Percentiles rank a stretch among this genome's conserved stretches.
phyloP scores from a whole-genome alignment of 2,888 invertebrate genomes.

The Epiperipatus broadwayi region DNA sequence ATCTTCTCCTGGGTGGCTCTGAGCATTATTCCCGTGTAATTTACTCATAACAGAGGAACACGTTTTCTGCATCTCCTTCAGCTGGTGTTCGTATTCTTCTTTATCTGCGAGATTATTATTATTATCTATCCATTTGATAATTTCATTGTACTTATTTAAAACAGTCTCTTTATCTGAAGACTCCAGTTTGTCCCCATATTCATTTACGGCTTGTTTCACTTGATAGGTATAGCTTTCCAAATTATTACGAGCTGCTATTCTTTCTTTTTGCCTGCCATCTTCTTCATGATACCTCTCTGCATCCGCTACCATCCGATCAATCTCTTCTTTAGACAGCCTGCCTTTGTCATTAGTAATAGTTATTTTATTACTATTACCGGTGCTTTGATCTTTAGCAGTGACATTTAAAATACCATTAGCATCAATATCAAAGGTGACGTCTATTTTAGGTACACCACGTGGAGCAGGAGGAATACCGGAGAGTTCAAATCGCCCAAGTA shows the following conservation, averaged over 20 bases:
- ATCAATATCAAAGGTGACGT: constrained; percentile 64
- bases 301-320: constrained; percentile 60
- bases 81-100: constrained; percentile 52
- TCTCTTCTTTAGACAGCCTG: constrained; percentile 61
- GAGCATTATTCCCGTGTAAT: constrained; percentile 20
- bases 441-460: constrained; percentile 62
- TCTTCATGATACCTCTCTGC: constrained; percentile 56
- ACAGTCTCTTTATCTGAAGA: constrained; percentile 49
- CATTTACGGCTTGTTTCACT: constrained; percentile 48
- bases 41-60: constrained; percentile 56
- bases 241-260: constrained; percentile 48
- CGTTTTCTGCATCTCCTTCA: constrained; percentile 51
- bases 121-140: constrained; percentile 57
- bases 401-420: constrained; percentile 55
- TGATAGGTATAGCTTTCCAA: constrained; percentile 49
- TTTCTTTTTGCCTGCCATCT: constrained; percentile 46
- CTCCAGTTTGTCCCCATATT: constrained; percentile 42
- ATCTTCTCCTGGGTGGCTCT: constrained; percentile 22
- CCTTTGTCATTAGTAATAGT: constrained; percentile 74
- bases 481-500: constrained; percentile 73
- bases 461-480: constrained; percentile 84
- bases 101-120: constrained; percentile 58
- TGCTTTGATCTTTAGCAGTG: constrained; percentile 43
- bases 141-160: constrained; percentile 25
- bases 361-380: constrained; percentile 57